Conservation (phyloP, 2,113 vertebrate genomes). For the Phyllostomus hastatus region DNA sequence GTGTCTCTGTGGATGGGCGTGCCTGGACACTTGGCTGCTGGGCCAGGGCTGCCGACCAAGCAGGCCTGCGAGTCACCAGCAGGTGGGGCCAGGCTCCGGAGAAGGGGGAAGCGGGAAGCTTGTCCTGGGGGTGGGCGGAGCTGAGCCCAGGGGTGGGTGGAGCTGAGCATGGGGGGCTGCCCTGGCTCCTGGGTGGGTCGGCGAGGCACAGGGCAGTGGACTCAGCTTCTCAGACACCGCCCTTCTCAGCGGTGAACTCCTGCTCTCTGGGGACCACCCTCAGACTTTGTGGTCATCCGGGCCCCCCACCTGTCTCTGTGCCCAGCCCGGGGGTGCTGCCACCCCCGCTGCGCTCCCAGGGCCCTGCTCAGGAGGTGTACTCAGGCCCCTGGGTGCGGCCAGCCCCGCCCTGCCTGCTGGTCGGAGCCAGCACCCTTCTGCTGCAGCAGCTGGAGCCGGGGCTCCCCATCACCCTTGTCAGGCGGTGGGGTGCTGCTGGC, state of each 20-base stretch:
- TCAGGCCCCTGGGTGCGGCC: neutral
- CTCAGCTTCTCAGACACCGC: fast-evolving
- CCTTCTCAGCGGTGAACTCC: neutral
- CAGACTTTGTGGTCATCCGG: neutral
- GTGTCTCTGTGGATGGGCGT: fast-evolving
- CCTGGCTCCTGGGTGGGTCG: neutral
- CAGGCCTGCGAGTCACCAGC: neutral
- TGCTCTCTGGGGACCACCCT: neutral
- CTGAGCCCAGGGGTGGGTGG: neutral
- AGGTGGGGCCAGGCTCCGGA: neutral
- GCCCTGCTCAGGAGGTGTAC: fast-evolving
- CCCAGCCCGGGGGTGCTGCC: fast-evolving
- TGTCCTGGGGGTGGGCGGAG: fast-evolving
- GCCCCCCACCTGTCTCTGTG: neutral
- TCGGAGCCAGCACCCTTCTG: fast-evolving
- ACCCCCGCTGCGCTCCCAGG: fast-evolving
- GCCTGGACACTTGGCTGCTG: neutral
- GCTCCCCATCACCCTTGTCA: too few relatives aligned
- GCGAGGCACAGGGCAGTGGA: fast-evolving
- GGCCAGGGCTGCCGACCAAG: neutral
- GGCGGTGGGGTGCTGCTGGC: fast-evolving
- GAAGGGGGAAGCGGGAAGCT: neutral
- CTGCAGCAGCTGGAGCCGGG: fast-evolving
- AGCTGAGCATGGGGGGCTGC: too few relatives aligned
- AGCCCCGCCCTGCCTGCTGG: too few relatives aligned